Percentiles rank a stretch among this genome's conserved stretches.
These are phyloP conservation scores for Tethya wilhelma DNA, from an alignment of 37 sponge, comb jelly and placozoan species.

Conservation along the genomic window DNA sequence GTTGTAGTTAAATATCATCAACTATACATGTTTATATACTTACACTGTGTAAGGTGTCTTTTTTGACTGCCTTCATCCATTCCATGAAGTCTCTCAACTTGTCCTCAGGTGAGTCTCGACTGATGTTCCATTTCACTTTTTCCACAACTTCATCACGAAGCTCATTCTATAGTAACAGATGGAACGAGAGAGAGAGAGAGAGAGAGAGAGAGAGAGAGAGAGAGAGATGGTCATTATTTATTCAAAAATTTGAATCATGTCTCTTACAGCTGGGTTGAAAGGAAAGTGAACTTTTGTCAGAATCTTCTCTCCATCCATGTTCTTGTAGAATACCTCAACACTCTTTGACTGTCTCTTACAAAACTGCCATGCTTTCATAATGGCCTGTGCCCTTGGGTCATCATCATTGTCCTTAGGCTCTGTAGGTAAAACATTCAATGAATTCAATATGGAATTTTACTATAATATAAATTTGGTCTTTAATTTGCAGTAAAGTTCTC, in stretches of 20 bases:
- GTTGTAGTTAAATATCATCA: background rate
- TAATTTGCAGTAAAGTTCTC: no score
- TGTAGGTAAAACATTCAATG: no score
- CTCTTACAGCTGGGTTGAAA: conserved; percentile 35
- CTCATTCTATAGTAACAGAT: no score
- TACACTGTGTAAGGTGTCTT: conserved; percentile 63
- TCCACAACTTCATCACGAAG: conserved; percentile 3
- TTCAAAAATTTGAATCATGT: background rate
- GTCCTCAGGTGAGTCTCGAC: conserved; percentile 78
- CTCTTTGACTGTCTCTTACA: conserved; percentile 39
- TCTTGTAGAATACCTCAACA: conserved; percentile 59
- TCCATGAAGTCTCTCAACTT: conserved; percentile 87
- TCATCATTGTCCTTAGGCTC: background rate
- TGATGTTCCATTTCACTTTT: conserved; percentile 78
- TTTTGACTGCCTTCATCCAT: conserved; percentile 75
- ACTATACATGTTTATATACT: background rate
- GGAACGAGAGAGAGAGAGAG: no score
- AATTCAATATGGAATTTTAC: no score
- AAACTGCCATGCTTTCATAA: conserved; percentile 53
- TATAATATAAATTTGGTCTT: no score
- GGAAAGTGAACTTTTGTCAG: conserved; percentile 60
- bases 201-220: background rate
- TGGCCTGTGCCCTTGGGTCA: no score
- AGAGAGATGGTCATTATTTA: background rate
- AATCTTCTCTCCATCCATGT: conserved; percentile 33